A percentile compares a stretch with the other conserved stretches of the same genome.
Evolutionary conservation across 2,888 invertebrate species (phyloP).

Genomic region (Nemapogon koenigi): DNA sequence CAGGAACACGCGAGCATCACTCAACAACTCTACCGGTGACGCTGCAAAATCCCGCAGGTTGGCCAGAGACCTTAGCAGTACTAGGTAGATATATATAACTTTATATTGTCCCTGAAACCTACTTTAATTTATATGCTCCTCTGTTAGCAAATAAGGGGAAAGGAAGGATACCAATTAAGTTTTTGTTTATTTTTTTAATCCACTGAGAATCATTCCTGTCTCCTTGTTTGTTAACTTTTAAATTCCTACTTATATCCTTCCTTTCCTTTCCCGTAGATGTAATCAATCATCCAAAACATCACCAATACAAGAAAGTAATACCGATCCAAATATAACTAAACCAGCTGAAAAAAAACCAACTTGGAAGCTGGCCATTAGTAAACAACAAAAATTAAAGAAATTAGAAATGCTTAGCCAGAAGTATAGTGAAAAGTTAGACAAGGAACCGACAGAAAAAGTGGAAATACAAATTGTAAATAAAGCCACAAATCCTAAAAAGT

Average conservation of each 20-base stretch:
- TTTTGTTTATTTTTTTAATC: slow-evolving; percentile 17
- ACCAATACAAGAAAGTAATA: slow-evolving; percentile 32
- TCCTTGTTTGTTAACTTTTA: slow-evolving; percentile 48
- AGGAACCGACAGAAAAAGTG: slow-evolving; percentile 6
- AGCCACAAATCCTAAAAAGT: slow-evolving; percentile 18
- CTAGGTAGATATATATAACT: slow-evolving; percentile 30
- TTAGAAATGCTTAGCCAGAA: slow-evolving; percentile 44
- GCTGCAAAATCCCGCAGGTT: slow-evolving; percentile 50
- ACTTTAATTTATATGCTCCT: background rate
- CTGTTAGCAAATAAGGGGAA: slow-evolving; percentile 53
- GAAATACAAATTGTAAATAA: background rate
- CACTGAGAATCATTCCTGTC: slow-evolving; percentile 38
- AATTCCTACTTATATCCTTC: slow-evolving; percentile 30
- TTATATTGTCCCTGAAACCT: background rate
- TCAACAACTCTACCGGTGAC: slow-evolving; percentile 41
- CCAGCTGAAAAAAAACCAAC: slow-evolving; percentile 25
- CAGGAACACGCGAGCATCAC: slow-evolving; percentile 34
- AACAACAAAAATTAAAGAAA: slow-evolving; percentile 43
- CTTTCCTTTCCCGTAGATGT: slow-evolving; percentile 53
- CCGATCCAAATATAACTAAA: slow-evolving; percentile 27
- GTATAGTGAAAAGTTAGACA: slow-evolving; percentile 27
- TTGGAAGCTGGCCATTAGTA: slow-evolving; percentile 31
- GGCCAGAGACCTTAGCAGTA: slow-evolving; percentile 47
- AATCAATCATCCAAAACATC: slow-evolving; percentile 30
- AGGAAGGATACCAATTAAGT: slow-evolving; percentile 35